phyloP scores from a whole-genome alignment of 2,113 vertebrate species.

The Asarcornis scutulata region DNA sequence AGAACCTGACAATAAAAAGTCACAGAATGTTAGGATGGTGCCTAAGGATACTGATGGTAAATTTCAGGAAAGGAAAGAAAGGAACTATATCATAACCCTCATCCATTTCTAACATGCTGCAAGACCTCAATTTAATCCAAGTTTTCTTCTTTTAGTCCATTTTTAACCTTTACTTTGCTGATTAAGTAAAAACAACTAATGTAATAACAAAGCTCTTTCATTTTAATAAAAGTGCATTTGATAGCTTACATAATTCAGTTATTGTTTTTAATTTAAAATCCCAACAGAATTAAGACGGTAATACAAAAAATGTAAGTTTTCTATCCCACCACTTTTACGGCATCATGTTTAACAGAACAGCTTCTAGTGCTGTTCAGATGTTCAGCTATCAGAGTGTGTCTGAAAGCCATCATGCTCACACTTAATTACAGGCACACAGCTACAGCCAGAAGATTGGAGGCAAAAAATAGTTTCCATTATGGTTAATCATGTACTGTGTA shows the following conservation, averaged over 20 bases:
- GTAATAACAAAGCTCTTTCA: not conserved
- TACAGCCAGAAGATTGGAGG: not conserved
- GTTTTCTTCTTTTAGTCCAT: not conserved
- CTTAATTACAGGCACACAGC: not conserved
- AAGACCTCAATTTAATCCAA: not conserved
- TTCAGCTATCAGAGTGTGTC: not conserved
- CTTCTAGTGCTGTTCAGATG: not conserved
- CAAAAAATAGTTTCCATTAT: not conserved
- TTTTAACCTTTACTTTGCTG: not conserved
- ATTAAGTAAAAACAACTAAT: not conserved
- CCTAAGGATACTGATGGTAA: not conserved
- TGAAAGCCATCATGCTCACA: not conserved
- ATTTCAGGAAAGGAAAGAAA: not conserved
- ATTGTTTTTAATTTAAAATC: not conserved
- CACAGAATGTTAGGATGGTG: not conserved
- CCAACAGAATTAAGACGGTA: not conserved
- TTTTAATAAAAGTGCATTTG: not conserved
- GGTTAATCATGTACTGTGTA: fast-evolving
- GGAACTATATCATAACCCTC: not conserved
- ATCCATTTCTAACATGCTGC: not conserved
- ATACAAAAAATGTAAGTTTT: not conserved
- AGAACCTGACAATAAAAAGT: not conserved
- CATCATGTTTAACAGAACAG: not conserved
- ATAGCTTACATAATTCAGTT: not conserved
- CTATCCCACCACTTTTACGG: not conserved